phyloP scores from a whole-genome alignment of 2,797 vertebrate genomes.

The Saxicola maurus region DNA sequence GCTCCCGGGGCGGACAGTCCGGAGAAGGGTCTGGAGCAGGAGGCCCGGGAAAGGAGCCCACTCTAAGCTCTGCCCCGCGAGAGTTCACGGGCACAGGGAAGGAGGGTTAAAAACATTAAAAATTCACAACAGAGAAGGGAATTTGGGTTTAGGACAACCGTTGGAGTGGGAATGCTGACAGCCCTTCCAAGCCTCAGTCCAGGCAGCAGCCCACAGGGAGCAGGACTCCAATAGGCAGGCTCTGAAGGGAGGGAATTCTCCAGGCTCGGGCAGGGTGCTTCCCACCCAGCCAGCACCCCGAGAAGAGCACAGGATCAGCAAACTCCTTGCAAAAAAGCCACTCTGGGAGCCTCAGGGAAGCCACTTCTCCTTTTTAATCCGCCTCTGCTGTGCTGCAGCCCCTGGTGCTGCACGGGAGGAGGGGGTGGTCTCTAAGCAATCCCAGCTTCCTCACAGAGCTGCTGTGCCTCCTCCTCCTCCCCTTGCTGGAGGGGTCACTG shows the following conservation, averaged over 20 bases:
- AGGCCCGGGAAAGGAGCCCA: not conserved
- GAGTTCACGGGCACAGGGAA: accelerated
- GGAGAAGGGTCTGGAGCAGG: not conserved
- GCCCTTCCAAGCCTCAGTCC: not conserved
- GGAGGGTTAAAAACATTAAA: conserved; percentile 7
- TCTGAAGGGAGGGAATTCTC: not conserved
- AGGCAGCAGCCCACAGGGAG: not conserved
- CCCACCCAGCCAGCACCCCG: not conserved
- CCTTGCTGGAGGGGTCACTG: not conserved
- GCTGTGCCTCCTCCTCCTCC: not conserved
- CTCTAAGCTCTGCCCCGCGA: not conserved
- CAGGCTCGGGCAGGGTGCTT: accelerated
- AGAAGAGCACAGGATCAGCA: not conserved
- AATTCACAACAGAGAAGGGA: not conserved
- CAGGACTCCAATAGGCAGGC: not conserved
- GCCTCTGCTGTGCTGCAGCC: not conserved
- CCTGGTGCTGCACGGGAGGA: not conserved
- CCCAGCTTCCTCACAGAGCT: not conserved
- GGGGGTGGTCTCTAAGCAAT: not conserved
- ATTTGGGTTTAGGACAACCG: not conserved
- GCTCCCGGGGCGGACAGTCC: not conserved
- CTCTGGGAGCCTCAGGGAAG: not conserved
- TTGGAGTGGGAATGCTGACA: not conserved
- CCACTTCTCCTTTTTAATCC: conserved; percentile 32
- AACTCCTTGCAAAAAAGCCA: not conserved